phyloP scores from a whole-genome alignment of 2,888 invertebrate species.

The Chesias legatella region DNA sequence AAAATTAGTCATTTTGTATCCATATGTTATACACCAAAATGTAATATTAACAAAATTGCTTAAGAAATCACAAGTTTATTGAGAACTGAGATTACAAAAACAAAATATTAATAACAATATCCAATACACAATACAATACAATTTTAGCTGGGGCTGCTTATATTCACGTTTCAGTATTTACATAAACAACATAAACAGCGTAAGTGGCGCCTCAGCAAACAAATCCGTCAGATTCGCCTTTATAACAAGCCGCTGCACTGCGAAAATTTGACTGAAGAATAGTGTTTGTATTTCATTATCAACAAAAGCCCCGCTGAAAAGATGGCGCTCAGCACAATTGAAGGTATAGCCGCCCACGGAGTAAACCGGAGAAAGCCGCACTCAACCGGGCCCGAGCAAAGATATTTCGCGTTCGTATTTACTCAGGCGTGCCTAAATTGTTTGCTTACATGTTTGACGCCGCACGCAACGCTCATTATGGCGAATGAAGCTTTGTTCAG shows the following conservation, averaged over 20 bases:
- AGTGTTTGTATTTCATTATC: conserved; percentile 77
- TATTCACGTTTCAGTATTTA: neutral
- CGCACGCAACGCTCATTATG: conserved; percentile 78
- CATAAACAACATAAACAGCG: conserved; percentile 6
- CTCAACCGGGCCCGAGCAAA: conserved; percentile 65
- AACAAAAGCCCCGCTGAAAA: conserved; percentile 73
- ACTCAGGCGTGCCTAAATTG: conserved; percentile 79
- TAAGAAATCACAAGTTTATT: too few relatives aligned
- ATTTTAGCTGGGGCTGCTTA: too few relatives aligned
- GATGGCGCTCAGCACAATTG: conserved; percentile 70
- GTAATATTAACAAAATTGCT: too few relatives aligned
- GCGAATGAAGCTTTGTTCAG: conserved; percentile 72
- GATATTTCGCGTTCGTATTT: conserved; percentile 78
- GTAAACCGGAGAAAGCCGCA: conserved; percentile 61
- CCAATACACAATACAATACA: too few relatives aligned
- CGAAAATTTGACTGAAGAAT: conserved; percentile 59
- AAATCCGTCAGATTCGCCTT: conserved; percentile 51
- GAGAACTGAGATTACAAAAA: too few relatives aligned
- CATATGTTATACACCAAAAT: too few relatives aligned
- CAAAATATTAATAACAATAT: too few relatives aligned
- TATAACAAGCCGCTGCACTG: conserved; percentile 54
- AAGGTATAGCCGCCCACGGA: conserved; percentile 62
- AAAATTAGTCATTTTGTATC: too few relatives aligned
- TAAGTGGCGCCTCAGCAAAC: conserved; percentile 36
- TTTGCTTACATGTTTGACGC: conserved; percentile 79